phyloP scores from a whole-genome alignment of 1,140 invertebrate species.

The Orchestia grillus region DNA sequence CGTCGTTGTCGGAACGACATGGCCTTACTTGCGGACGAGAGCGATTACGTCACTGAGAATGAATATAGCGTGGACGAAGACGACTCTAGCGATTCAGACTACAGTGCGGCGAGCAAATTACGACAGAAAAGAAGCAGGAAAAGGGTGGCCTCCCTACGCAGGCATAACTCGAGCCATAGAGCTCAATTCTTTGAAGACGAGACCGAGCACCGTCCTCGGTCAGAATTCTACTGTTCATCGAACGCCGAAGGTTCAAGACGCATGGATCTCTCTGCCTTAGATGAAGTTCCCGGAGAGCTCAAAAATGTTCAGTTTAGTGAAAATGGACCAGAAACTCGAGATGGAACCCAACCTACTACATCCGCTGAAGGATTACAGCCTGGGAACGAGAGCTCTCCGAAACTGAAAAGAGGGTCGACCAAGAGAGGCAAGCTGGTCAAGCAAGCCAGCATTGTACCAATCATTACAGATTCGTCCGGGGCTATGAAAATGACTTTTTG shows the following conservation, averaged over 20 bases:
- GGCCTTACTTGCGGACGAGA: background rate
- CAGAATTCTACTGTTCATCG: background rate
- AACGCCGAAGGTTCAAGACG: background rate
- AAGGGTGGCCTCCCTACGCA: background rate
- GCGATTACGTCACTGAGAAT: conserved; percentile 37
- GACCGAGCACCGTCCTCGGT: background rate
- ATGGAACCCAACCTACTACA: background rate
- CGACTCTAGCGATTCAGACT: background rate
- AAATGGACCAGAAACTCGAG: background rate
- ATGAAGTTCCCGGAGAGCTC: background rate
- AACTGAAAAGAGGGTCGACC: conserved; percentile 69
- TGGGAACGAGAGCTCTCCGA: background rate
- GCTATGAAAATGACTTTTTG: conserved; percentile 86
- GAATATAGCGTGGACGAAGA: conserved; percentile 41
- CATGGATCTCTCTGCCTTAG: background rate
- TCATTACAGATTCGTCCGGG: conserved; percentile 78
- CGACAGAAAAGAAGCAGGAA: background rate
- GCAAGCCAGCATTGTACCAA: conserved; percentile 82
- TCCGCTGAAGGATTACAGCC: background rate
- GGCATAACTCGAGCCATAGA: background rate
- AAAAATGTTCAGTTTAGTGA: too few species aligned
- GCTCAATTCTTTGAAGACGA: background rate
- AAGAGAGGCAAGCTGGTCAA: conserved; percentile 79
- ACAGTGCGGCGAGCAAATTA: background rate
- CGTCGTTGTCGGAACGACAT: background rate